Base-by-base conservation (phyloP, 1,140 invertebrate genomes). In the Phymorhynchus buccinoides region DNA sequence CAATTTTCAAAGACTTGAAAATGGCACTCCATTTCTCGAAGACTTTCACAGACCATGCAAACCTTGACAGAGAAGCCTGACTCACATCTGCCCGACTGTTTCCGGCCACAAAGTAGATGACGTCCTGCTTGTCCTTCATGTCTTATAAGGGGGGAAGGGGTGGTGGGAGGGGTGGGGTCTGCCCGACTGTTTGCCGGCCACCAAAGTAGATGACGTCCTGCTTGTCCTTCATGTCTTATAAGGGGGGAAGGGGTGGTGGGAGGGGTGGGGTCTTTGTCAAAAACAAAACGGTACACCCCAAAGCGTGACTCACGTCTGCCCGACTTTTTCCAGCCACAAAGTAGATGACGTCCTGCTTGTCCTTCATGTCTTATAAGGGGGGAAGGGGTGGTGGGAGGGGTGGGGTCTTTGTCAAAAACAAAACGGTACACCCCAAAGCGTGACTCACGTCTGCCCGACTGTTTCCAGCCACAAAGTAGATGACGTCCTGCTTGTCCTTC, bases 61-160 rank as follows among this genome's bases (percentile, higher is more conserved):
- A n/a, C n/a, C n/a, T n/a, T n/a, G n/a, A n/a, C n/a, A n/a, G n/a
- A n/a, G n/a, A n/a, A n/a, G n/a, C n/a, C n/a, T n/a, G n/a, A 35
- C 66, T 32, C 84, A 95, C 95, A 93, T 99, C 98, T n/a, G 95
- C 96, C 84, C 96, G 95, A 78, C 95, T 96, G 62, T 97, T 93
- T 84, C 98, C 99, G 89, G 98, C 98, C 90, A 99, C 97, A 93
- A 99, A 99, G 93, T 97, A 99, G 91, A 99, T 99, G 90, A 96
- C 95, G 52, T 98, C 96, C 93, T 99, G 99, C 88, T 97, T 98
- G 27, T 97, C 95, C 93, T 99, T 99, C 99, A 99, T 99, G 86
- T 98, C 95, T 71, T 96, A n/a, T n/a, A n/a, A n/a, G n/a, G n/a
- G n/a, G n/a, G n/a, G n/a, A n/a, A n/a, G n/a, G n/a, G n/a, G n/a